Conservation (phyloP, 2,888 invertebrate species). For the Azorinus chamasolen region DNA sequence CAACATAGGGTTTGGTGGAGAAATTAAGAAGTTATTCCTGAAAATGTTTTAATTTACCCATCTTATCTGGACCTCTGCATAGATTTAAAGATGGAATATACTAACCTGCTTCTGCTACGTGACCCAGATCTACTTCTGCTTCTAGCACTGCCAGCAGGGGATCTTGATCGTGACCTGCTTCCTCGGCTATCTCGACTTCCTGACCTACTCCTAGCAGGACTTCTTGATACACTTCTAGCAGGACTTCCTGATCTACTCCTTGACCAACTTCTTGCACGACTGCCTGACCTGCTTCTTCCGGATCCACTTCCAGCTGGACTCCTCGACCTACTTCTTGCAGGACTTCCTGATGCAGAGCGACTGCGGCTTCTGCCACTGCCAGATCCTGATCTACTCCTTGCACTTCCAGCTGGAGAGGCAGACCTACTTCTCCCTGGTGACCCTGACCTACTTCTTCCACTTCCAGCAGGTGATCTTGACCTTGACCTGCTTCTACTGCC, state of each 20-base stretch:
- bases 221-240: conserved; percentile 60
- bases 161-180: conserved; percentile 43
- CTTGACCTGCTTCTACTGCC: conserved; percentile 63
- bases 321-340: conserved; percentile 49
- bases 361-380: conserved; percentile 46
- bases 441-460: conserved; percentile 51
- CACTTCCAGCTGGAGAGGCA: conserved; percentile 50
- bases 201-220: conserved; percentile 53
- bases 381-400: conserved; percentile 45
- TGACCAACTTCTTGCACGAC: conserved; percentile 51
- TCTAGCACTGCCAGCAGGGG: conserved; percentile 45
- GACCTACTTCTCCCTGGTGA: conserved; percentile 52
- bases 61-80: too few relatives aligned
- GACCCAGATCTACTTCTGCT: conserved; percentile 45
- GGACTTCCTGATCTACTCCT: conserved; percentile 57
- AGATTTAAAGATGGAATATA: too few relatives aligned
- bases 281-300: conserved; percentile 40
- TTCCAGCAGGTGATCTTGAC: conserved; percentile 49
- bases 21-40: too few relatives aligned
- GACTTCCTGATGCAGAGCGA: conserved; percentile 60
- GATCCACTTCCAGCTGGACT: conserved; percentile 52
- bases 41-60: too few relatives aligned
- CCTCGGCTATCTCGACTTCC: conserved; percentile 45
- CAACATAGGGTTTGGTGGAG: too few relatives aligned
- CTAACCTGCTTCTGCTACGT: conserved; percentile 25